Base-by-base conservation (phyloP, 2,113 vertebrate genomes). In the Paralichthys olivaceus region DNA sequence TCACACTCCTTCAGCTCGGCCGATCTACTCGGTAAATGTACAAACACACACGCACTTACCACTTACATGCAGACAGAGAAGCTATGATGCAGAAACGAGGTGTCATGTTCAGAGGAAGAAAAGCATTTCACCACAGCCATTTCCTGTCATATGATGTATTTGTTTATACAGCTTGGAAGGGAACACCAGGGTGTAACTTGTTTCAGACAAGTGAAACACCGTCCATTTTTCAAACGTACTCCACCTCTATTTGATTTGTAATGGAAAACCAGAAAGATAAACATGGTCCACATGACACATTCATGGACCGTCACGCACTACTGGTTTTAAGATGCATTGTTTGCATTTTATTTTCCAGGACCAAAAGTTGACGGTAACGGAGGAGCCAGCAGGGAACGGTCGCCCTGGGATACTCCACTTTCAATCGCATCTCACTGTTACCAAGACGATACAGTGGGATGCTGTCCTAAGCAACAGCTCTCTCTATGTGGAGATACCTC, bases 1-100 rank as follows among this genome's bases (percentile, higher is more conserved):
- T 99, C 98, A 97, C 96, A 95, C 95, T 97, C 96, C 96, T 96
- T 95, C 96, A 97, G 95, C 97, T 95, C 96, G 93, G 91, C 94
- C 95, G 89, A 94, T 99, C 92, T 96, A 98, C 91, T 96, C 97
- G 57, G 98, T 99, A 77, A 92, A 93, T 90, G 2, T 15, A 13
- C 7, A 53, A 49, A 49, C 43, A 9, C 19, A 26, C 11, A 6
- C 34, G 8, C 4, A 17, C 26, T 1, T 1, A 17, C 0, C 9
- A 14, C 22, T n/a, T 5, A 51, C 12, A 34, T 8, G 22, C 22
- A 6, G 15, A n/a, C 6, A 8, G 15, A 29, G 56, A 1, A 63
- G 28, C 45, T 54, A 5, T 4, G 14, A 17, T 17, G n/a, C 17
- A 22, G n/a, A 57, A 34, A 1, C 3, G 8, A 8, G 14, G 5